Base-by-base conservation (phyloP, 1,140 invertebrate genomes). In the Contarinia nasturtii region DNA sequence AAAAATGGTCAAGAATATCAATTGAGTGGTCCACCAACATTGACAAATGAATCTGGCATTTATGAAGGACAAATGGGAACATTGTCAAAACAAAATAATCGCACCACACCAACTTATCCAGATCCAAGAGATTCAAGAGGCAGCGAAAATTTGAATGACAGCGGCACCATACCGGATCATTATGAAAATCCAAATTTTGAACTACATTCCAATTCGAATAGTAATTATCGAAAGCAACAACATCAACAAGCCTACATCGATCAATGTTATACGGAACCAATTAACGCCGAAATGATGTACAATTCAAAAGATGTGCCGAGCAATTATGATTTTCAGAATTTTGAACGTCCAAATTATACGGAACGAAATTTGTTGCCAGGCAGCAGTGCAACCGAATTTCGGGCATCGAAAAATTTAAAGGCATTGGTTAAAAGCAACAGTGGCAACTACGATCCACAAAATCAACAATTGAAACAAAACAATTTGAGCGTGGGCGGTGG, bases 111-210 rank as follows among this genome's bases (percentile, higher is more conserved):
- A 11, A 43, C 41, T 2, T 18, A 43, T 43, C n/a, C n/a, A 7
- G n/a, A n/a, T 17, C n/a, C n/a, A 20, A 7, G 41, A 5, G 11
- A 7, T 20, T 3, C 41, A 18, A 41, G 10, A 8, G 38, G 17
- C 17, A 15, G 38, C 45, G 44, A 48, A 19, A 19, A 44, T 49
- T 34, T 45, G 11, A 44, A 49, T 40, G 36, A 45, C 14, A 49
- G 46, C 37, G 37, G 33, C 17, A 42, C 33, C 15, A 34, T 44
- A 21, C 41, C 47, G 5, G 61, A 64, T 53, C 61, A 64, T 47
- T 64, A 64, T 41, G 61, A 64, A 47, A 64, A 64, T 53, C 61
- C 61, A 2, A 62, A 64, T 49, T 61, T 64, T 48, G 58, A 63
- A 51, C 55, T 64, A 17, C 46, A 48, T 15, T 15, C 34, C 19